phyloP scores from a whole-genome alignment of 2,888 invertebrate genomes.

The Epiblema foenella region DNA sequence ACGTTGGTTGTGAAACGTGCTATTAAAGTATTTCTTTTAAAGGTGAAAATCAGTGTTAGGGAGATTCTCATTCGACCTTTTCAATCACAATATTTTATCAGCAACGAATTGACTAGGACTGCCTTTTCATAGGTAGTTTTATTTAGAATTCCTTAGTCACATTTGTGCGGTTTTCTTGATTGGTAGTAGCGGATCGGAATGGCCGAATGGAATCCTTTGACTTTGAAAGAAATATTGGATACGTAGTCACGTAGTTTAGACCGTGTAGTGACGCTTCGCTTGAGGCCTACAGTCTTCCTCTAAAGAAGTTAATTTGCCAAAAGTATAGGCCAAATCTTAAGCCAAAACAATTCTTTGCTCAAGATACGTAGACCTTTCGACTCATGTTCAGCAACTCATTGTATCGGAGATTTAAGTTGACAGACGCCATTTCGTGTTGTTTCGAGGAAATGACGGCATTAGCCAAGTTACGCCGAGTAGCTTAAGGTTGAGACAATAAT shows the following conservation, averaged over 20 bases:
- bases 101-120: background rate
- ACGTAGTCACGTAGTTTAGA: conserved; percentile 80
- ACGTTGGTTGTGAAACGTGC: conserved; percentile 84
- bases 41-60: conserved; percentile 38
- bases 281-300: conserved; percentile 78
- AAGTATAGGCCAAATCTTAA: conserved; percentile 72
- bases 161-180: background rate
- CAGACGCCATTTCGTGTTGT: conserved; percentile 46
- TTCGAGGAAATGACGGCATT: conserved; percentile 43
- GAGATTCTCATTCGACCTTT: conserved; percentile 13
- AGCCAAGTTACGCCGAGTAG: conserved; percentile 59
- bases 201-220: conserved; percentile 39
- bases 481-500: conserved; percentile 81
- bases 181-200: background rate
- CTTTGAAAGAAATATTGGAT: conserved; percentile 67
- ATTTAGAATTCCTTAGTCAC: background rate
- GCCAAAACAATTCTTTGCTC: conserved; percentile 71
- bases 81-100: background rate
- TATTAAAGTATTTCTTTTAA: conserved; percentile 70
- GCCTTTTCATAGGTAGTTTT: background rate
- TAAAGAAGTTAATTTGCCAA: conserved; percentile 71
- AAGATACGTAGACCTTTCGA: conserved; percentile 51
- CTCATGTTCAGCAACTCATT: conserved; percentile 30
- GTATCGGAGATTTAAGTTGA: conserved; percentile 37
- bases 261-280: conserved; percentile 79